phyloP scores from a whole-genome alignment of 2,113 vertebrate genomes.

The Mus pahari region DNA sequence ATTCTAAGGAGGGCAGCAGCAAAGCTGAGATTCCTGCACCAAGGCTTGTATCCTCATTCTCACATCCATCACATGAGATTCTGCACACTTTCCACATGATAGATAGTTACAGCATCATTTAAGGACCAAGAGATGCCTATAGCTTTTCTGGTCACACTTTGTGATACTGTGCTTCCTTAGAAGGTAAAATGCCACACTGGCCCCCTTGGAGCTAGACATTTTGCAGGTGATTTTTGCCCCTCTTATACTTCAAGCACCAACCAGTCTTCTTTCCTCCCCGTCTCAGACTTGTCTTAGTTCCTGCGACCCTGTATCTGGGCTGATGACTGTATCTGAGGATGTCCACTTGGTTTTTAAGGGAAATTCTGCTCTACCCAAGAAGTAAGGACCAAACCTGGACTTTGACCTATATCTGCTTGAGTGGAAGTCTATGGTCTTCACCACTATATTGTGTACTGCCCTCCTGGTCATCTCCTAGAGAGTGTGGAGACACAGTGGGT shows the following conservation, averaged over 20 bases:
- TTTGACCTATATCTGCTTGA: background rate
- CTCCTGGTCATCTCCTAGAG: background rate
- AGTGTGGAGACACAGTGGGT: background rate
- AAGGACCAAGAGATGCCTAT: background rate
- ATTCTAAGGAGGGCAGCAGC: background rate
- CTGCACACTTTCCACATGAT: background rate
- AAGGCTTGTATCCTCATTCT: background rate
- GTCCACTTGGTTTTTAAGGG: background rate
- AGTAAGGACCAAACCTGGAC: background rate
- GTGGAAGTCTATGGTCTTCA: background rate
- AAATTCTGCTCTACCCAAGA: background rate
- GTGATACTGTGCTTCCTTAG: background rate
- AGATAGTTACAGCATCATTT: background rate
- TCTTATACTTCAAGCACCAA: background rate
- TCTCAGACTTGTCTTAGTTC: background rate
- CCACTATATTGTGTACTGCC: fast-evolving
- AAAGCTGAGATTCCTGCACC: fast-evolving
- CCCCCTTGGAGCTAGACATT: background rate
- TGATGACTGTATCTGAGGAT: background rate
- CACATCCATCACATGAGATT: background rate
- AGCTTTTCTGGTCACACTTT: background rate
- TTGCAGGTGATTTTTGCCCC: background rate
- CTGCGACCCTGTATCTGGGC: background rate
- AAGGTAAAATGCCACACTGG: background rate
- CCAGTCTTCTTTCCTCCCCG: background rate